Evolutionary conservation across 1,140 invertebrate species (phyloP).

Genomic region (Drosophila saltans): DNA sequence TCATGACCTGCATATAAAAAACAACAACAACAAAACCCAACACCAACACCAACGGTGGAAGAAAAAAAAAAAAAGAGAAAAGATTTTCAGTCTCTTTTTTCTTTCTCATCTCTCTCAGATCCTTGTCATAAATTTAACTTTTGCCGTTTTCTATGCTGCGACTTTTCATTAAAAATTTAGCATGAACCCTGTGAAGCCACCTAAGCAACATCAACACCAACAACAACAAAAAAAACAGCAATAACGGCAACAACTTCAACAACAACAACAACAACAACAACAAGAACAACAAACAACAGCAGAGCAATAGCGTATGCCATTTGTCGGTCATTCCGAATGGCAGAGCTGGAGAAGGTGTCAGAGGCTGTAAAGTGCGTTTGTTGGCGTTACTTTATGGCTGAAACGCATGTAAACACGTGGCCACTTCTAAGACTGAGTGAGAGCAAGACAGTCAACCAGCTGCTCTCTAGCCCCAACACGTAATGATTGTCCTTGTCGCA

Average conservation of each 20-base stretch:
- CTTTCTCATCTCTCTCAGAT: constrained; percentile 5
- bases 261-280: neutral
- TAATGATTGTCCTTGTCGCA: constrained; percentile 48
- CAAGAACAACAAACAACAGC: neutral
- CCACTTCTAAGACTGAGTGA: constrained; percentile 28
- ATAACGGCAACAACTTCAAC: too few relatives aligned
- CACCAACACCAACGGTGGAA: neutral
- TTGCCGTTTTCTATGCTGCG: constrained; percentile 58
- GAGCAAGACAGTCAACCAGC: constrained; percentile 24
- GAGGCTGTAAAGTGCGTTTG: constrained; percentile 66
- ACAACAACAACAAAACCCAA: neutral
- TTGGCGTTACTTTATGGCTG: constrained; percentile 58
- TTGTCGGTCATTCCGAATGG: neutral
- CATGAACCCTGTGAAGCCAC: constrained; percentile 31
- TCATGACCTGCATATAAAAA: constrained; percentile 26
- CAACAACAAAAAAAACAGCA: too few relatives aligned
- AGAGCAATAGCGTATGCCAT: neutral
- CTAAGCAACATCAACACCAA: constrained; percentile 13
- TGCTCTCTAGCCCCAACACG: constrained; percentile 38
- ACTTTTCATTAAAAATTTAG: constrained; percentile 68
- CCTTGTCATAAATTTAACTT: constrained; percentile 65
- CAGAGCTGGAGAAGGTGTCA: constrained; percentile 21
- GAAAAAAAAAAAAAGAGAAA: neutral
- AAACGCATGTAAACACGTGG: constrained; percentile 64
- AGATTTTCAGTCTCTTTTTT: constrained; percentile 22